Conservation (phyloP, 2,888 invertebrate species). For the Ptychoptera contaminata region DNA sequence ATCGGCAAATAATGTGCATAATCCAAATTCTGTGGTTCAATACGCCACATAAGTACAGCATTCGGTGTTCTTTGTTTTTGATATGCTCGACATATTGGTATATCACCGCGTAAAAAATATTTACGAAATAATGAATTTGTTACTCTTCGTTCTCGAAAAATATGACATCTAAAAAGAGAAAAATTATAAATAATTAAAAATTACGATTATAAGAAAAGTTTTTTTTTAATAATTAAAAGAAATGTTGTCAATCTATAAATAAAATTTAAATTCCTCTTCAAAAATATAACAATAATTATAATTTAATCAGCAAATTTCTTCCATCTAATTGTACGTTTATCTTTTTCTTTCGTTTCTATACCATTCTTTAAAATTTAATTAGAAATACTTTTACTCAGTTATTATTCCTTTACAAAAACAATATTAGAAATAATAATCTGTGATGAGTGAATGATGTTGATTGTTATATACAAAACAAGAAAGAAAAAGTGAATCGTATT, state of each 20-base stretch:
- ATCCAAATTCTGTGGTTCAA: constrained; percentile 40
- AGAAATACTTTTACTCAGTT: too few species aligned
- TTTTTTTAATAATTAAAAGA: background rate
- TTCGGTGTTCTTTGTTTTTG: constrained; percentile 16
- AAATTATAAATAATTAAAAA: background rate
- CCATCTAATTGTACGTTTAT: too few species aligned
- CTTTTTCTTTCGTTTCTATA: too few species aligned
- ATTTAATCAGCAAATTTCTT: too few species aligned
- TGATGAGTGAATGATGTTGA: too few species aligned
- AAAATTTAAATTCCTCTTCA: too few species aligned
- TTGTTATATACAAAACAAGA: too few species aligned
- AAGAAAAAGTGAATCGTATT: too few species aligned
- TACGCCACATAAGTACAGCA: constrained; percentile 7
- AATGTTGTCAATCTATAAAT: background rate
- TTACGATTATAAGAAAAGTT: background rate
- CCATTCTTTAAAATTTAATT: too few species aligned
- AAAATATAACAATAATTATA: too few species aligned
- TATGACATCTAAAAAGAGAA: constrained; percentile 16
- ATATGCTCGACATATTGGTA: constrained; percentile 17
- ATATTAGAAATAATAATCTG: too few species aligned
- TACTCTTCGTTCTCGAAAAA: constrained; percentile 19
- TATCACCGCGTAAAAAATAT: constrained; percentile 26
- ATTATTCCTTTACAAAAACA: too few species aligned
- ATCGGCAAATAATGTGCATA: constrained; percentile 88
- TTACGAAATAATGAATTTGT: constrained; percentile 25